Conservation (phyloP, 2,888 invertebrate genomes). For the Boloria euphrosyne region DNA sequence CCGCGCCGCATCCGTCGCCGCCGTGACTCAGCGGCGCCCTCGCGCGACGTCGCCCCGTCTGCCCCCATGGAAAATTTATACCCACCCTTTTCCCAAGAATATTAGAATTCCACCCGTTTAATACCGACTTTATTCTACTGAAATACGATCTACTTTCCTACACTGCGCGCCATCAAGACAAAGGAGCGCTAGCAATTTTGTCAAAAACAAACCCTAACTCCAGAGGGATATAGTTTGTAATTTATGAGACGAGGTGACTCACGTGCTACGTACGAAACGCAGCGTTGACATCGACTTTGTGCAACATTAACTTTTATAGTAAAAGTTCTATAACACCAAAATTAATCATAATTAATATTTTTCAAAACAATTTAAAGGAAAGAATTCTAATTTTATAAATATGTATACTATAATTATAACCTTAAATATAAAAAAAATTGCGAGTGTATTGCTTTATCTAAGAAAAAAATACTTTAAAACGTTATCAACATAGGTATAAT, state of each 20-base stretch:
- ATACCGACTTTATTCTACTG: constrained; percentile 56
- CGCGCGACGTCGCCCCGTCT: constrained; percentile 81
- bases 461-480: constrained; percentile 2
- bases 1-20: constrained; percentile 48
- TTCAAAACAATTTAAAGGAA: too few relatives aligned
- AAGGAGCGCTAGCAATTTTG: constrained; percentile 75
- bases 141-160: constrained; percentile 58
- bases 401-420: too few relatives aligned
- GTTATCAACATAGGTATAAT: constrained; percentile 19
- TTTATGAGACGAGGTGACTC: constrained; percentile 72
- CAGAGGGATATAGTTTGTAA: constrained; percentile 78
- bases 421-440: too few relatives aligned
- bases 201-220: constrained; percentile 79
- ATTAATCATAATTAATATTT: neutral
- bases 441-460: neutral
- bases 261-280: constrained; percentile 73
- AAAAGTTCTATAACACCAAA: neutral
- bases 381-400: too few relatives aligned
- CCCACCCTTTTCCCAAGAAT: constrained; percentile 78
- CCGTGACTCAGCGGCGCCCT: constrained; percentile 81
- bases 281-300: constrained; percentile 62
- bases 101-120: constrained; percentile 55
- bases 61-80: constrained; percentile 82
- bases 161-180: constrained; percentile 59
- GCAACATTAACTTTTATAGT: constrained; percentile 41